Conservation (phyloP, 2,113 vertebrate genomes). For the Lynx canadensis region DNA sequence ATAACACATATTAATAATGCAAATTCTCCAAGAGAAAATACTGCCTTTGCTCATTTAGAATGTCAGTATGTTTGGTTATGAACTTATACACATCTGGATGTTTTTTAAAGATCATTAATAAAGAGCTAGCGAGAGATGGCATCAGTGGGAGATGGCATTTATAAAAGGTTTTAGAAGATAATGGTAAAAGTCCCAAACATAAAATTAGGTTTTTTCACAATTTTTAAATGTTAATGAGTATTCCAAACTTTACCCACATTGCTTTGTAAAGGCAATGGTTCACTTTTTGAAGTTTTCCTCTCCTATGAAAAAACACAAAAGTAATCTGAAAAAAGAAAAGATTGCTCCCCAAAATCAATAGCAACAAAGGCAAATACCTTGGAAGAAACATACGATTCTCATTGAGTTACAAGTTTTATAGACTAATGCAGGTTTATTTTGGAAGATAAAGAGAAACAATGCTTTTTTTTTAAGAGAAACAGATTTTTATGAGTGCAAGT, state of each 20-base stretch:
- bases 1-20: not conserved
- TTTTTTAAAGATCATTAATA: not conserved
- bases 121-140: not conserved
- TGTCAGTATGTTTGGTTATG: not conserved
- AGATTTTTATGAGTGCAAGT: not conserved
- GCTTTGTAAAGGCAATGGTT: not conserved
- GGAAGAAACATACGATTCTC: not conserved
- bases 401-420: conserved; percentile 7
- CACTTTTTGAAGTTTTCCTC: not conserved
- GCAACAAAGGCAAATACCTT: not conserved
- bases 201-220: not conserved
- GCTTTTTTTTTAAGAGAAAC: not conserved
- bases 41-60: not conserved
- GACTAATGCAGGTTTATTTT: not conserved
- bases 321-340: not conserved
- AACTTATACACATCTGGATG: not conserved
- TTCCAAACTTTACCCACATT: not conserved
- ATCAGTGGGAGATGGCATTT: not conserved
- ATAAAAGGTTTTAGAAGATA: not conserved
- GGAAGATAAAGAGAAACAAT: not conserved
- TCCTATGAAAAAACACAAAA: not conserved
- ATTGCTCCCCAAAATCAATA: not conserved
- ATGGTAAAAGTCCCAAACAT: not conserved
- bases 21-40: conserved; percentile 8
- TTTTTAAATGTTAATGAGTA: conserved; percentile 36